Evolutionary conservation across 2,888 invertebrate species (phyloP), one percentile per base, ranked within the genome.

Genomic region (Ormyrus labotus): DNA sequence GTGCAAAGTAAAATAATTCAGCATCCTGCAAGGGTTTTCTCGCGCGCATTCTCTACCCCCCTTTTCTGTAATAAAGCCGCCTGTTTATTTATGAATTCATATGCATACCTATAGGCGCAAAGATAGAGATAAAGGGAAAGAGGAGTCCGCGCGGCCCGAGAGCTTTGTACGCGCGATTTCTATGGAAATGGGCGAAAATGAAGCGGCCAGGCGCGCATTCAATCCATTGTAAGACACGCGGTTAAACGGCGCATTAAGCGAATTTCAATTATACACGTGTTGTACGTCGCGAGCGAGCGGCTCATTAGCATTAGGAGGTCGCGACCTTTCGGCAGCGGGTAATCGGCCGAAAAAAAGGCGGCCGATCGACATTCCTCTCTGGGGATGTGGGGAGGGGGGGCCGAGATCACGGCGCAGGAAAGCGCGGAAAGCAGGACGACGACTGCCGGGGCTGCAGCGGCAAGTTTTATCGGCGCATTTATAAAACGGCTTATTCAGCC

Each of bases 1-100:
- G 83, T 84, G 83, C 76, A 76, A 80, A 77, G 76, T 83, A 74
- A 84, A 84, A 84, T 84, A 83, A 85, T 82, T 83, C 82, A 84
- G 83, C 74, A 68, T 75, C 53, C 71, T 57, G 71, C 68, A 70
- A 76, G 67, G 81, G 47, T 58, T 78, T 78, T 67, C 45, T 34
- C 48, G 10, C 61, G 60, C 63, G 69, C 76, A 81, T 76, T 81
- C 72, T 71, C 68, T 53, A 53, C 65, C 58, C 55, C 65, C 74
- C 53, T 64, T 19, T 68, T 58, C 68, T 74, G 80, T 78, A 79
- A 82, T 81, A 80, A 64, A 81, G 65, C 65, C 79, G 60, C 68
- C 79, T 80, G 78, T 65, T 78, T 83, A 81, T 81, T 75, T 81
- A 83, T 78, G 82, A 77, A 81, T 78, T 74, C 78, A 75, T 81